phyloP scores from a whole-genome alignment of 2,888 invertebrate species.

The Hirtodrosophila trivittata region DNA sequence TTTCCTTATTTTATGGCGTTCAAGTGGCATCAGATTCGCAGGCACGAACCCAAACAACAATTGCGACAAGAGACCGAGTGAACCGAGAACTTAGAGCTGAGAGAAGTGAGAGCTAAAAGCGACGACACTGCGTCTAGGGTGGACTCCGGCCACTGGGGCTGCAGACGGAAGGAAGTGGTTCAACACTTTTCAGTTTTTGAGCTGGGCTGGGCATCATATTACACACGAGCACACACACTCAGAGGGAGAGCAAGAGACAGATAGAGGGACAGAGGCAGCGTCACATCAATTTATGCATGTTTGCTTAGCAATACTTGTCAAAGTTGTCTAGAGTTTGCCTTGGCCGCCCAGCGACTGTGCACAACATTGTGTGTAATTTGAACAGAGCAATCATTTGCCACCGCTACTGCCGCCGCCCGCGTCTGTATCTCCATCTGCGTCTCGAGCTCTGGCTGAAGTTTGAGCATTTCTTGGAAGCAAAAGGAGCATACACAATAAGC shows the following conservation, averaged over 20 bases:
- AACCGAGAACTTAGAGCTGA: neutral
- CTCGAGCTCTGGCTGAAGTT: neutral
- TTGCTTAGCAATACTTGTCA: slow-evolving; percentile 79
- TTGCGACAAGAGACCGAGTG: slow-evolving; percentile 43
- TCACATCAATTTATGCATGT: slow-evolving; percentile 74
- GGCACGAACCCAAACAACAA: slow-evolving; percentile 73
- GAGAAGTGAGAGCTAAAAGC: neutral
- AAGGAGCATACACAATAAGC: slow-evolving; percentile 52
- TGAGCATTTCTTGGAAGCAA: slow-evolving; percentile 62
- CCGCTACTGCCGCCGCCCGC: slow-evolving; percentile 1
- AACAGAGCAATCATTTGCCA: slow-evolving; percentile 60
- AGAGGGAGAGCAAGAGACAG: slow-evolving; percentile 6
- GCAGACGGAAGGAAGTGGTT: slow-evolving; percentile 69
- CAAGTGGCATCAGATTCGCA: slow-evolving; percentile 79
- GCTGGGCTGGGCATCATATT: slow-evolving; percentile 45
- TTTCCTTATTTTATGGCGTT: slow-evolving; percentile 41
- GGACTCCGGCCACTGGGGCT: slow-evolving; percentile 28
- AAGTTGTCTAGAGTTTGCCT: slow-evolving; percentile 73
- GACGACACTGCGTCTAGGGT: slow-evolving; percentile 77
- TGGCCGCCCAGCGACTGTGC: slow-evolving; percentile 20
- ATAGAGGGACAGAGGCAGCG: slow-evolving; percentile 25
- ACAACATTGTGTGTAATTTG: slow-evolving; percentile 76
- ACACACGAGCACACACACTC: slow-evolving; percentile 27
- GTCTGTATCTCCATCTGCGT: neutral
- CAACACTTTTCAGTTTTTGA: neutral